These are phyloP conservation scores for Synchiropus splendidus DNA, from an alignment of 2,113 vertebrate species.

Conservation along the genomic window DNA sequence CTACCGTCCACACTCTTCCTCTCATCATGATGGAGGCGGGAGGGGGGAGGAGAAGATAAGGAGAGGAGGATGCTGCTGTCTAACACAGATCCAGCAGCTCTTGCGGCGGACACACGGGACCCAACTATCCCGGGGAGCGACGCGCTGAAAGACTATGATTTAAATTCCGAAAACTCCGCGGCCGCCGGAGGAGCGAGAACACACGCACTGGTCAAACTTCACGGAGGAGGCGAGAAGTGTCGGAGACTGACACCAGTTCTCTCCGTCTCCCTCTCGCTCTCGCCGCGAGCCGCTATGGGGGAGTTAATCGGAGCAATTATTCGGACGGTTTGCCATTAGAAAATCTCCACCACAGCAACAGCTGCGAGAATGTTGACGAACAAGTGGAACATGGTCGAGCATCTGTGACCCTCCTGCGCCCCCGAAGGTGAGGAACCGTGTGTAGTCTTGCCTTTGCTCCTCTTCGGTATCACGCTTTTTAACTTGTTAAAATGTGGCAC, in stretches of 20 bases:
- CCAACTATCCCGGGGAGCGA: neutral
- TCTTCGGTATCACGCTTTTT: no score
- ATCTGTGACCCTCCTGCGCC: neutral
- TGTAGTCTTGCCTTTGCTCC: no score
- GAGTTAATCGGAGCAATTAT: neutral
- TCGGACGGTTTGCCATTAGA: neutral
- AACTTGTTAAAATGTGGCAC: no score
- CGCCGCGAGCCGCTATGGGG: no score
- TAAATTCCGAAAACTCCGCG: slow-evolving; percentile 2
- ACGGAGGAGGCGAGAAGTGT: neutral
- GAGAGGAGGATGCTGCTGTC: slow-evolving; percentile 32
- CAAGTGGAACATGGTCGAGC: neutral
- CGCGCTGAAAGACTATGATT: neutral
- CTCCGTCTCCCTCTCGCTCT: no score
- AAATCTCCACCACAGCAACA: neutral
- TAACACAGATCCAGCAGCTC: slow-evolving; percentile 30
- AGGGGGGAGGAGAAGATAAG: slow-evolving; percentile 5
- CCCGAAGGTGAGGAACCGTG: slow-evolving; percentile 13
- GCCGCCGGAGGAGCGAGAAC: slow-evolving; percentile 4
- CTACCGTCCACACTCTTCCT: no score
- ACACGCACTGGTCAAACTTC: slow-evolving; percentile 23
- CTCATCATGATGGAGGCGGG: neutral
- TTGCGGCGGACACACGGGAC: slow-evolving; percentile 18
- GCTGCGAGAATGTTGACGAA: slow-evolving; percentile 1
- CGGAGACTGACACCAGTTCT: no score